Evolutionary conservation across 2,888 invertebrate genomes (phyloP), one percentile per base, ranked within the genome.

Genomic region (Orthonychiurus folsomi): DNA sequence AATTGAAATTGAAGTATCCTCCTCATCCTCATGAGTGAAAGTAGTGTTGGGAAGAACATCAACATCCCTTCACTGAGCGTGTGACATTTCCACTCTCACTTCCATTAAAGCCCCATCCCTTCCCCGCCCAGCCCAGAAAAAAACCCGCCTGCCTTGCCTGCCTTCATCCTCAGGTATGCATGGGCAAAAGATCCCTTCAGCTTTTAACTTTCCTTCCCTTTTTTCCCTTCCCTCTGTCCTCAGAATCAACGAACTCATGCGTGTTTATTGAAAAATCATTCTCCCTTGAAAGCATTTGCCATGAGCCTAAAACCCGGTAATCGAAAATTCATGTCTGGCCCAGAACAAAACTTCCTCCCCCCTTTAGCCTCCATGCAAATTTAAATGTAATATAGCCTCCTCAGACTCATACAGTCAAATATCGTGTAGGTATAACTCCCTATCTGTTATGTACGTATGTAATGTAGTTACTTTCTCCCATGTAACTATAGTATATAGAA

Each of bases 191-290:
- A 5, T 37, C 15, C 37, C 37, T 37, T 64, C 67, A 66, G 70
- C 72, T 72, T 72, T 72, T 72, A 72, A 72, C 72, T 72, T 72
- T 72, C 67, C 63, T 63, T 66, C 64, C 66, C 62, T 65, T 64
- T 61, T 60, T 61, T 57, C 65, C 59, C 64, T 62, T 62, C 63
- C 23, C 65, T 68, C 69, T 66, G 66, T 69, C n/a, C n/a, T 68
- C 64, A 66, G 69, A 71, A 71, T 71, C 71, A 71, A 69, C 69
- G 67, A 71, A 71, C 69, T 71, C 71, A 69, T 66, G 71, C 71
- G 71, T 71, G 71, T 71, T 71, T 71, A 71, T 71, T 71, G 71
- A 71, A 71, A 71, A 71, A 71, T 71, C 71, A 71, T 69, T 70
- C 72, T 72, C 66, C 72, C 70, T 71, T 72, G 70, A 72, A 71